phyloP scores from a whole-genome alignment of 2,797 vertebrate genomes.

The Sebastes taczanowskii region DNA sequence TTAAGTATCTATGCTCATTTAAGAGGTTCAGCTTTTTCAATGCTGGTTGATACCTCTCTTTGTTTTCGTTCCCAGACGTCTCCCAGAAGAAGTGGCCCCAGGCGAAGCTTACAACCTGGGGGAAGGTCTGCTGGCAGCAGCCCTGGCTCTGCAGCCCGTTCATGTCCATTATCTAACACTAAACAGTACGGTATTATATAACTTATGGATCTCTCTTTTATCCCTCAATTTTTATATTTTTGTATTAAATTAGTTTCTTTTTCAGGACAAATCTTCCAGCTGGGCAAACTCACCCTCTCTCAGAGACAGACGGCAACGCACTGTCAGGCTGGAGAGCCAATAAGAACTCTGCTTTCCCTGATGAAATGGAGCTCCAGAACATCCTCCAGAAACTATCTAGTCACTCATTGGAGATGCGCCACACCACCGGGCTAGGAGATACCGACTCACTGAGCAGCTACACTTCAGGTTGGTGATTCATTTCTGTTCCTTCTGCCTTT shows the following conservation, averaged over 20 bases:
- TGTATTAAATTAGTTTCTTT: not conserved
- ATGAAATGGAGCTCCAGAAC: conserved; percentile 83
- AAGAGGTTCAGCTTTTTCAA: not conserved
- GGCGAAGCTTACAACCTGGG: conserved; percentile 29
- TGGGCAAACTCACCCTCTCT: conserved; percentile 33
- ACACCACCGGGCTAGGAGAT: conserved; percentile 46
- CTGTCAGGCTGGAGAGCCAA: conserved; percentile 44
- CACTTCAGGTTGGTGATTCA: conserved; percentile 63
- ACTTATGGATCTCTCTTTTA: not conserved
- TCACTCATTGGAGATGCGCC: conserved; percentile 70
- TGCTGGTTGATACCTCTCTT: not conserved
- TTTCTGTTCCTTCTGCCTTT: not conserved
- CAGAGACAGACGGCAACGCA: conserved; percentile 35
- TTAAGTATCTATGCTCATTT: not conserved
- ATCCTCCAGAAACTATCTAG: conserved; percentile 80
- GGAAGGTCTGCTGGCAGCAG: conserved; percentile 49
- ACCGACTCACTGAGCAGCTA: conserved; percentile 83
- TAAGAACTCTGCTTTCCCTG: conserved; percentile 65
- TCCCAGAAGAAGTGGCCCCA: conserved; percentile 44
- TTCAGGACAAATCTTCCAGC: conserved; percentile 27
- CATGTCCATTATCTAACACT: conserved; percentile 12
- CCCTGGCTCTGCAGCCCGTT: conserved; percentile 27
- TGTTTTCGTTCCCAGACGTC: conserved; percentile 51
- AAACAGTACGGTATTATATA: conserved; percentile 43
- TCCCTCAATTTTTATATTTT: not conserved